phyloP scores from a whole-genome alignment of 2,113 vertebrate genomes.

The Heterocephalus glaber region DNA sequence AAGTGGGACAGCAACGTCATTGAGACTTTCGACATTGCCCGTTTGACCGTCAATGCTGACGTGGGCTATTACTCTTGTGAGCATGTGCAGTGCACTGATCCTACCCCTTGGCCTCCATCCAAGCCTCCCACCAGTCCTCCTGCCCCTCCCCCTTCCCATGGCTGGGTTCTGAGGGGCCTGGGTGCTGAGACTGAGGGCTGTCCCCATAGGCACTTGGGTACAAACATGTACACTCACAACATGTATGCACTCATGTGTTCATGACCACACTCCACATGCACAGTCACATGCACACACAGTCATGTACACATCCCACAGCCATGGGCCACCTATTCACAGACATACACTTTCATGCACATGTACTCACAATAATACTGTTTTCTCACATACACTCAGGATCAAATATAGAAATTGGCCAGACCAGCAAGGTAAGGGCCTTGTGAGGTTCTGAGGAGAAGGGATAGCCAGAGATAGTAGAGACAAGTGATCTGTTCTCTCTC shows the following conservation, averaged over 20 bases:
- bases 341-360: neutral
- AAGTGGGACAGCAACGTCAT: constrained; percentile 98
- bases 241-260: neutral
- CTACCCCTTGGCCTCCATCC: neutral
- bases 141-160: neutral
- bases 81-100: neutral
- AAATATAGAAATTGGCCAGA: neutral
- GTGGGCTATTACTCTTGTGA: constrained; percentile 93
- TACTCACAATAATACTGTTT: neutral
- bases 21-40: constrained; percentile 97
- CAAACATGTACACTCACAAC: neutral
- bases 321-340: neutral
- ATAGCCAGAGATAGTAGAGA: neutral
- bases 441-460: neutral
- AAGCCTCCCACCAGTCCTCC: neutral
- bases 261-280: neutral
- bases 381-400: neutral
- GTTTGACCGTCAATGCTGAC: constrained; percentile 94
- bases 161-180: neutral
- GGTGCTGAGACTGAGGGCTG: neutral
- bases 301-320: neutral
- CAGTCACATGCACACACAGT: neutral
- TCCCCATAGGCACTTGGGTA: neutral
- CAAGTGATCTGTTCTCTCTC: neutral
- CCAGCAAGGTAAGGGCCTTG: neutral